Evolutionary conservation across 2,888 invertebrate genomes (phyloP).

Genomic region (Automeris io): DNA sequence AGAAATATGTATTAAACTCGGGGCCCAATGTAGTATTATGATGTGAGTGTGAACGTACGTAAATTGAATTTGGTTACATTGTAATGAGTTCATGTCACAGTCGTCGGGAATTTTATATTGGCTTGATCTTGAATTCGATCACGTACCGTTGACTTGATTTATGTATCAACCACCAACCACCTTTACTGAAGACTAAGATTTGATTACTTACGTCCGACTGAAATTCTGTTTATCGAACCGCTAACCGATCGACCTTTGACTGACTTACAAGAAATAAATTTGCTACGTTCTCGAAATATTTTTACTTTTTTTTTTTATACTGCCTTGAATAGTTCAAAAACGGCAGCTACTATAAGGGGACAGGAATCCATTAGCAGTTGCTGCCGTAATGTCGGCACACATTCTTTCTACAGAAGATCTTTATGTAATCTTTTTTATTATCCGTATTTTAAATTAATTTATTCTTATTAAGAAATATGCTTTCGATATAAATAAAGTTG

Average conservation of each 20-base stretch:
- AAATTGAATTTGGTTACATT: constrained; percentile 72
- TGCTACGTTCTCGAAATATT: too few species aligned
- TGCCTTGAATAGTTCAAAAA: too few species aligned
- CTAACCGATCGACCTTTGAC: constrained; percentile 39
- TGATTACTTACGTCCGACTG: constrained; percentile 52
- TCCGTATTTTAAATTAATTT: too few species aligned
- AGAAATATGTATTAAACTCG: constrained; percentile 46
- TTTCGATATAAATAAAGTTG: too few species aligned
- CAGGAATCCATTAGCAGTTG: too few species aligned
- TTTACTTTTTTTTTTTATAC: too few species aligned
- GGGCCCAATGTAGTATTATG: constrained; percentile 60
- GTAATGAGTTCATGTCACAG: constrained; percentile 71
- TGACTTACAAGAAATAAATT: constrained; percentile 26
- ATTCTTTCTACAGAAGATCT: too few species aligned
- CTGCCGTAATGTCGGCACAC: too few species aligned
- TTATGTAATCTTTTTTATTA: too few species aligned
- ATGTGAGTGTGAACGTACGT: constrained; percentile 53
- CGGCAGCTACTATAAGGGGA: too few species aligned
- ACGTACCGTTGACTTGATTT: constrained; percentile 67
- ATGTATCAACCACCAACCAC: constrained; percentile 66
- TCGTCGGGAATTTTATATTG: constrained; percentile 56
- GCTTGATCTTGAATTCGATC: constrained; percentile 69
- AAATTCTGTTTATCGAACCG: constrained; percentile 41
- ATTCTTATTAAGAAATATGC: too few species aligned
- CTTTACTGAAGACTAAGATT: constrained; percentile 56